Base-by-base conservation (phyloP, 1,140 invertebrate genomes). In the Eurytemora carolleeae region DNA sequence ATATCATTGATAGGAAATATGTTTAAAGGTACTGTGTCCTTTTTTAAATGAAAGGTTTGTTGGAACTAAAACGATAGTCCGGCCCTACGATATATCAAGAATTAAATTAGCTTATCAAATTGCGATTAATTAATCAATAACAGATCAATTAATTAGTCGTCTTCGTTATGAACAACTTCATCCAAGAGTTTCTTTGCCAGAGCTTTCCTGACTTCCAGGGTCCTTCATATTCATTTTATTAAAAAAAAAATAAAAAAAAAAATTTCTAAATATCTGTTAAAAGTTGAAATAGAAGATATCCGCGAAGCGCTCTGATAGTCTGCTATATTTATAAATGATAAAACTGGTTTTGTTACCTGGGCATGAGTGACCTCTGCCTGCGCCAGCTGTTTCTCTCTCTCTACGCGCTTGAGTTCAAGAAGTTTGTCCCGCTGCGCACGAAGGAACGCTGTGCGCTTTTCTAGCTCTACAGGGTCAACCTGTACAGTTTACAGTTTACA, bases 371-470 rank as follows among this genome's bases (percentile, higher is more conserved):
- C 70, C 63, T 69, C 65, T 2, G 61, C 63, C 22, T 68, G 66
- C n/a, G 77, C 77, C 1, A 94, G 72, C 67, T 84, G 79, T 66
- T 84, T 83, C 67, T 84, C 82, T 22, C 89, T 76, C 19, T 85
- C 87, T 71, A 85, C 79, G 69, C 86, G 86, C 70, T 94, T 94
- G 67, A 93, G 70, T 18, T 84, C 83, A 24, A 94, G 75, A 19
- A 95, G 77, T 69, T 92, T 90, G 70, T 94, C 89, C 23, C 90
- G 76, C 71, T 92, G 88, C 55, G 83, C 78, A 24, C 85, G 80
- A 22, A 95, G 72, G 70, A 91, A 93, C 66, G 86, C 78, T 68
- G 87, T 84, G 0, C 89, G 76, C 60, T 81, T 80, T 63, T 78
- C 77, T n/a, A 92, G 72, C 67, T 93, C 87, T 58, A 79, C 79